Conservation (phyloP, 2,797 vertebrate species). For the Sebastolobus altivelis region DNA sequence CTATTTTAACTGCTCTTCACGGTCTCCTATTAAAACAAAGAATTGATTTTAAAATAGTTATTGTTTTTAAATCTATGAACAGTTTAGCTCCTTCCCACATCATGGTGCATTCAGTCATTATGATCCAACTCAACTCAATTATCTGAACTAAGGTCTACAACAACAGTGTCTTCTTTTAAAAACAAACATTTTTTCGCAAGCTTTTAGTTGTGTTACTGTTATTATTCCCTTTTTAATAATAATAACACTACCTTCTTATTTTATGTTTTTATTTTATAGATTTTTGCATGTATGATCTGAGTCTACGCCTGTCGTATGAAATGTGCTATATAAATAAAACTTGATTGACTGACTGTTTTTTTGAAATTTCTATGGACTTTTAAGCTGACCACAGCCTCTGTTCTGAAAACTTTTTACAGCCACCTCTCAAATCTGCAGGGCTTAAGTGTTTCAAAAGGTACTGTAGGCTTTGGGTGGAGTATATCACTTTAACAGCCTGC, state of each 20-base stretch:
- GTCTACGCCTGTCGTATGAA: neutral
- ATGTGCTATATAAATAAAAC: neutral
- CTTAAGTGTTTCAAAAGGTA: constrained; percentile 23
- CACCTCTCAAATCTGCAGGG: constrained; percentile 6
- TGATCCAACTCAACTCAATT: neutral
- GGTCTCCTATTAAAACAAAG: neutral
- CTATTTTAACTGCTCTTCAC: neutral
- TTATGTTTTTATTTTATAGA: neutral
- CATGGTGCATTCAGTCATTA: neutral
- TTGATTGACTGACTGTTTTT: constrained; percentile 3
- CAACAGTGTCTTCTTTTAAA: too few relatives aligned
- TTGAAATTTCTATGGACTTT: constrained; percentile 1
- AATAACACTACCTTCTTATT: neutral
- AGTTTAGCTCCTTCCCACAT: too few relatives aligned
- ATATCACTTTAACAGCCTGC: constrained; percentile 54
- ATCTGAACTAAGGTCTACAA: too few relatives aligned
- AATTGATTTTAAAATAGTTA: too few relatives aligned
- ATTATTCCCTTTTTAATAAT: neutral
- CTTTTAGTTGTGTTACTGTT: neutral
- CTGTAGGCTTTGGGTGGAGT: constrained; percentile 21
- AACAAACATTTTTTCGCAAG: too few relatives aligned
- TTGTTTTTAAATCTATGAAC: neutral
- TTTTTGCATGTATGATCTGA: neutral
- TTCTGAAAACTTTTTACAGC: constrained; percentile 17
- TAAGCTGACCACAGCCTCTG: constrained; percentile 4